Base-by-base conservation (phyloP, 1,140 invertebrate species). In the Achatina immaculata region DNA sequence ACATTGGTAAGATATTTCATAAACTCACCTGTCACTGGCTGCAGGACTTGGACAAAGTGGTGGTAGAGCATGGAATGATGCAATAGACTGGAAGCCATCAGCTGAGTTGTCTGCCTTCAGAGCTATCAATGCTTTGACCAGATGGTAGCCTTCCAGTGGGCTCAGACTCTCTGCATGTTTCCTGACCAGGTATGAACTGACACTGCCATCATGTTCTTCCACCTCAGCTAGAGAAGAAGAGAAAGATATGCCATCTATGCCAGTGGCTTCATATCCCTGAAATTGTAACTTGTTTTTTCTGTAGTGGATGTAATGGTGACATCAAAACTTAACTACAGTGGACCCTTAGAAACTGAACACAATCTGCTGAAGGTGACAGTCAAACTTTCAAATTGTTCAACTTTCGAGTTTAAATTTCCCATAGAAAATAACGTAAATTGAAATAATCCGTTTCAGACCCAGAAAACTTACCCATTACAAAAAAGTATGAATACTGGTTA, bases 11-110 rank as follows among this genome's bases (percentile, higher is more conserved):
- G n/a, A n/a, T n/a, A n/a, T n/a, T n/a, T n/a, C n/a, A n/a, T 69
- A 14, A 34, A 66, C 14, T 69, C 40, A 73, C 71, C 71, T 73
- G 6, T 73, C 14, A 31, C 43, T 73, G 28, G 80, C 77, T 9
- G 31, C 48, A 6, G 80, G 80, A 34, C 62, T 77, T 62, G 81
- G 80, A 80, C 83, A 84, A 24, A 82, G 78, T 21, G 77, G 77
- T 3, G 83, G 83, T n/a, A 80, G 21, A 65, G 80, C 83, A 42
- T 84, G 83, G 73, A 82, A 84, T 36, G 83, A 82, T 45, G 83
- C 83, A 40, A 84, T 81, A 0, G 80, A 55, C 62, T 82, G 75
- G 71, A 66, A 84, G 31, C 83, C 83, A 43, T 84, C 81, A 48
- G 83, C 65, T 2, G 83, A 84, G 28, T 34, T 34, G 42, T 84